Conservation (phyloP, 2,113 vertebrate species). For the Melozone crissalis region DNA sequence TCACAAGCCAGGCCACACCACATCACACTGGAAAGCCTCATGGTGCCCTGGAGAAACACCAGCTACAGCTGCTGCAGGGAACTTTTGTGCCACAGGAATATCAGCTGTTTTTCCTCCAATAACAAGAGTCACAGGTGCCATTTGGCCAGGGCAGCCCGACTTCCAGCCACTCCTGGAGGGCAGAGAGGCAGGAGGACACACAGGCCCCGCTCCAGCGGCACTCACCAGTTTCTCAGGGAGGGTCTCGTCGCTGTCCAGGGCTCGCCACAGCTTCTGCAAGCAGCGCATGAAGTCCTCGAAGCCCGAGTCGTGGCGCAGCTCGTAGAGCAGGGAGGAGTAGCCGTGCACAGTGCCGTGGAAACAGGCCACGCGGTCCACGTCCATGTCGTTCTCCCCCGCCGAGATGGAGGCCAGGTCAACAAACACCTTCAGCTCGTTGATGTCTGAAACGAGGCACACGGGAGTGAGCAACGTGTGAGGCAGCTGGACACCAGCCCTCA, state of each 20-base stretch:
- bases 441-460: slow-evolving; percentile 69
- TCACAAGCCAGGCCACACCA: background rate
- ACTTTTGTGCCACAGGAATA: background rate
- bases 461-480: background rate
- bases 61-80: background rate
- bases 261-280: slow-evolving; percentile 88
- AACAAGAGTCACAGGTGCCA: background rate
- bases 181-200: background rate
- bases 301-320: slow-evolving; percentile 73
- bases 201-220: background rate
- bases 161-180: background rate
- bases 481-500: background rate
- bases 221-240: slow-evolving; percentile 89
- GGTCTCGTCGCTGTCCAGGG: slow-evolving; percentile 85
- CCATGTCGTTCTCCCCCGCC: slow-evolving; percentile 95
- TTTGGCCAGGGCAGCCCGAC: background rate
- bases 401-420: slow-evolving; percentile 97
- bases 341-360: slow-evolving; percentile 93
- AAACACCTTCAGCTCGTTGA: slow-evolving; percentile 94
- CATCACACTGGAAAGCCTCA: background rate
- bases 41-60: background rate
- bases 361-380: slow-evolving; percentile 92
- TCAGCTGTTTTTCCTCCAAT: background rate
- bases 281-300: slow-evolving; percentile 78
- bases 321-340: slow-evolving; percentile 87